Percentiles rank a stretch among this genome's conserved stretches.
Conservation (phyloP, 2,888 invertebrate genomes). For the Congeria kusceri region DNA sequence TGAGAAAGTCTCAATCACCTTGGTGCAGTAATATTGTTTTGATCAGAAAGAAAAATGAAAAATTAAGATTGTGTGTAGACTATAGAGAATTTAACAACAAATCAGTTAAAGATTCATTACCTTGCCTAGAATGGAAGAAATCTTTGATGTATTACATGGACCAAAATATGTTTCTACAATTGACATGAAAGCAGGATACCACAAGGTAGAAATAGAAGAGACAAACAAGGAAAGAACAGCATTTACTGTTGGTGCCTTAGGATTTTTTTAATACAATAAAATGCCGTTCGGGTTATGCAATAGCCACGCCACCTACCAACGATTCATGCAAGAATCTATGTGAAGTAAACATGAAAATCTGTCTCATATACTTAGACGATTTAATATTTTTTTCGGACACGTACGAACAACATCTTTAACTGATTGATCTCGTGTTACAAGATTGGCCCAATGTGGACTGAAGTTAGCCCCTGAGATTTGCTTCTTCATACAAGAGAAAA, state of each 20-base stretch:
- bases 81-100: neutral
- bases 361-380: constrained; percentile 7
- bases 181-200: no score
- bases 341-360: constrained; percentile 17
- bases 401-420: constrained; percentile 13
- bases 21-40: neutral
- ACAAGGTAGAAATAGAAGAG: constrained; percentile 12
- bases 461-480: neutral
- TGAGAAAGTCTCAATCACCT: neutral
- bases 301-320: constrained; percentile 19
- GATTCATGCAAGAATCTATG: constrained; percentile 18
- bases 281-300: constrained; percentile 23
- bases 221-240: constrained; percentile 21
- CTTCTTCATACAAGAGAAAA: neutral
- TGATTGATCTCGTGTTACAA: neutral
- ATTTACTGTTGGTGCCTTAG: constrained; percentile 22
- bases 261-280: constrained; percentile 14
- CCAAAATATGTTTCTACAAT: neutral
- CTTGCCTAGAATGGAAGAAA: neutral
- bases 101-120: neutral
- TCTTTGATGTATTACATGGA: neutral
- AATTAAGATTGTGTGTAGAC: neutral
- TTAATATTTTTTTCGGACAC: constrained; percentile 3
- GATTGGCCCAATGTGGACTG: neutral
- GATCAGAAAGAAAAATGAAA: neutral